Evolutionary conservation across 2,888 invertebrate genomes (phyloP).

Genomic region (Coecobrya sp.): DNA sequence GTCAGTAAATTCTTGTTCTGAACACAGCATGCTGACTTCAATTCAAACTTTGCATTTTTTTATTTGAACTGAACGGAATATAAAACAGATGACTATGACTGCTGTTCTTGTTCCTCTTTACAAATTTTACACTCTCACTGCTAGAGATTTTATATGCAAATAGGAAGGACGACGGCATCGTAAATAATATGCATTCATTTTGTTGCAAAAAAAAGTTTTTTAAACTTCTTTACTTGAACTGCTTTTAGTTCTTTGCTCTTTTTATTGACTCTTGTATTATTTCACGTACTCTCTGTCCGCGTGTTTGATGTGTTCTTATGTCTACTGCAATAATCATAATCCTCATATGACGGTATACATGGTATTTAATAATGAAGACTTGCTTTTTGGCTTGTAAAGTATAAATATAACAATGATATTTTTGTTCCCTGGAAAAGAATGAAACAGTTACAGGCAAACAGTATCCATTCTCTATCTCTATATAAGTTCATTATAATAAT

Average conservation of each 20-base stretch:
- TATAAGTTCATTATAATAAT: slow-evolving; percentile 4
- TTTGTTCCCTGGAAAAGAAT: background rate
- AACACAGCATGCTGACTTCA: background rate
- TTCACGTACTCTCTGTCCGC: background rate
- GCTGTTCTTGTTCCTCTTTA: background rate
- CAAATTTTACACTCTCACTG: background rate
- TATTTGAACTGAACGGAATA: background rate
- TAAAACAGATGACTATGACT: slow-evolving; percentile 14
- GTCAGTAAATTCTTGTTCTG: background rate
- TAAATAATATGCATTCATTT: slow-evolving; percentile 23
- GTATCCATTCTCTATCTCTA: background rate
- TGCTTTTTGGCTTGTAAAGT: background rate
- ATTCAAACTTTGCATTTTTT: background rate
- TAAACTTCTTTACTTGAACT: slow-evolving; percentile 63
- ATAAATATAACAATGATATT: background rate
- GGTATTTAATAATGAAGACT: slow-evolving; percentile 14
- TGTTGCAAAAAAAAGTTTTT: slow-evolving; percentile 28
- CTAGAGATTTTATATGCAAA: slow-evolving; percentile 55
- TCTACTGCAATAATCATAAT: background rate
- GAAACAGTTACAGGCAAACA: background rate
- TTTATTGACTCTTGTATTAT: slow-evolving; percentile 49
- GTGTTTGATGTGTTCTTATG: background rate
- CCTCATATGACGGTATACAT: background rate
- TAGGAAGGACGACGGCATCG: slow-evolving; percentile 44
- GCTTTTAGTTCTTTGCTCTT: slow-evolving; percentile 76